Conservation (phyloP, 2,888 invertebrate species). For the Euplexia lucipara region DNA sequence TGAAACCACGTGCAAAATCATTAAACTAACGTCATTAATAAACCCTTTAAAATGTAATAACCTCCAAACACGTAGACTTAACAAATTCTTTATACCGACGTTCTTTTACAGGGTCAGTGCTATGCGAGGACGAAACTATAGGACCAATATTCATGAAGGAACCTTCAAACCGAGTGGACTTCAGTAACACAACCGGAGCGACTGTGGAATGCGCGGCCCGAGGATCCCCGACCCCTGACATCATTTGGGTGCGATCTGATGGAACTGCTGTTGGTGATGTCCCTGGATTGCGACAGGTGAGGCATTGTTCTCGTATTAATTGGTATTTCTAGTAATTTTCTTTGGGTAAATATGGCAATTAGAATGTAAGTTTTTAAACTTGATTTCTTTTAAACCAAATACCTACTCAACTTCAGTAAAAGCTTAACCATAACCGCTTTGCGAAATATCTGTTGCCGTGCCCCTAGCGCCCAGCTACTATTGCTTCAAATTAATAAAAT, state of each 20-base stretch:
- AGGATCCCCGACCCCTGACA: conserved; percentile 97
- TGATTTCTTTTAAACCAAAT: neutral
- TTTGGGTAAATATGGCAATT: neutral
- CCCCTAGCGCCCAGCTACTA: no score
- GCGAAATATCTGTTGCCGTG: no score
- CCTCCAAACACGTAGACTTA: neutral
- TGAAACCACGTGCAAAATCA: no score
- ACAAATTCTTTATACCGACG: conserved; percentile 14
- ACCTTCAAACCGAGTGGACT: conserved; percentile 97
- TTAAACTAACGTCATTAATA: no score
- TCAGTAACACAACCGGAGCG: conserved; percentile 98
- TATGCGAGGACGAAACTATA: conserved; percentile 94
- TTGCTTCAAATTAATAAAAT: no score
- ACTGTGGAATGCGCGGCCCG: conserved; percentile 97
- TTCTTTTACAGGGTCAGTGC: conserved; percentile 82
- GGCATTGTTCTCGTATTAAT: conserved; percentile 13
- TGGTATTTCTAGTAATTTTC: neutral
- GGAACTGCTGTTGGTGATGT: conserved; percentile 98
- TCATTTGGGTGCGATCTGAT: conserved; percentile 98
- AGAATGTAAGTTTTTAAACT: no score
- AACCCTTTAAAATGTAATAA: neutral
- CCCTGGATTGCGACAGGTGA: conserved; percentile 96
- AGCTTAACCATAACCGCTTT: no score
- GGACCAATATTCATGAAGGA: conserved; percentile 98
- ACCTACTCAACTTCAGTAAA: no score